These are phyloP conservation scores for Pelodytes ibericus DNA, from an alignment of 2,797 vertebrate species.

Conservation along the genomic window DNA sequence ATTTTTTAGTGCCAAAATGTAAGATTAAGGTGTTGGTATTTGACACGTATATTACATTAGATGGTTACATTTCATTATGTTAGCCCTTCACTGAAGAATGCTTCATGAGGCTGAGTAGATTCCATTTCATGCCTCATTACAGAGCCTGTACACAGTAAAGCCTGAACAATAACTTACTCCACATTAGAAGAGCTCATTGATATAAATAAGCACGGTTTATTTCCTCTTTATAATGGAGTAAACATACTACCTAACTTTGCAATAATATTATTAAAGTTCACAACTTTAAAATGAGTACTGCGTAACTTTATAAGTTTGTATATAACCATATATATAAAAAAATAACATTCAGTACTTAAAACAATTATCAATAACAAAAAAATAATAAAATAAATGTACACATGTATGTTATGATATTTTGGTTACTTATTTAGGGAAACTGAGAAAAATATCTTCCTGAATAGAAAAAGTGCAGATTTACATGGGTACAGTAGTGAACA, in stretches of 20 bases:
- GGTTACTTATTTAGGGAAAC: too few species aligned
- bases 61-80: slow-evolving; percentile 47
- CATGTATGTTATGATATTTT: too few species aligned
- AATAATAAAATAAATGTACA: neutral
- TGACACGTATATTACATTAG: slow-evolving; percentile 33
- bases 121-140: slow-evolving; percentile 50
- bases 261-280: slow-evolving; percentile 8
- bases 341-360: neutral
- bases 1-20: neutral
- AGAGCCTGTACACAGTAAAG: slow-evolving; percentile 33
- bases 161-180: slow-evolving; percentile 35
- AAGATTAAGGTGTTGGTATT: slow-evolving; percentile 16
- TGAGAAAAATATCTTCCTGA: too few species aligned
- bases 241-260: slow-evolving; percentile 20
- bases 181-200: slow-evolving; percentile 39
- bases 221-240: slow-evolving; percentile 4
- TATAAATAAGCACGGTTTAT: slow-evolving; percentile 22
- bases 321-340: too few species aligned
- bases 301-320: too few species aligned
- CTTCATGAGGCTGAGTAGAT: slow-evolving; percentile 35
- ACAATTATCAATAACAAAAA: neutral
- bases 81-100: slow-evolving; percentile 36
- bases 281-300: neutral
- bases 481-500: too few species aligned
- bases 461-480: too few species aligned